These are phyloP conservation scores for Drosophila orena DNA, from an alignment of 1,140 invertebrate species.

Conservation along the genomic window DNA sequence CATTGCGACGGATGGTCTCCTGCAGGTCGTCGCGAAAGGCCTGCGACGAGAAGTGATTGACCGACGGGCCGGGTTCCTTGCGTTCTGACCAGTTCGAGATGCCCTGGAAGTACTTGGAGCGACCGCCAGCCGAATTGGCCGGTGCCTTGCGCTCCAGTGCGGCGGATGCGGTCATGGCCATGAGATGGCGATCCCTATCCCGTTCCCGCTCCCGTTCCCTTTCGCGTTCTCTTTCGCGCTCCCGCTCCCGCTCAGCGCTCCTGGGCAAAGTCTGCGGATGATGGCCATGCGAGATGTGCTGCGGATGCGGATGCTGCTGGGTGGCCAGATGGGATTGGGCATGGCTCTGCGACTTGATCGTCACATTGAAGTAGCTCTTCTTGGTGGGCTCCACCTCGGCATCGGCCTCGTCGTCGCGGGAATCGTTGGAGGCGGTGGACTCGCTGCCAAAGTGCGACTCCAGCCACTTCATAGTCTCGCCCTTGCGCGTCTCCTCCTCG, in stretches of 20 bases:
- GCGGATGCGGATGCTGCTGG: constrained; percentile 21
- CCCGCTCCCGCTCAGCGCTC: constrained; percentile 42
- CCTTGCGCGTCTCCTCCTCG: constrained; percentile 94
- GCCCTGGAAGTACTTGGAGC: constrained; percentile 88
- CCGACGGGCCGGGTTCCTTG: constrained; percentile 78
- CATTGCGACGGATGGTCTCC: constrained; percentile 79
- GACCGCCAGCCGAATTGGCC: constrained; percentile 21
- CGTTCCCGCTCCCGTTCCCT: constrained; percentile 35
- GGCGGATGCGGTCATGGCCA: constrained; percentile 23
- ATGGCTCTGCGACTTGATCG: constrained; percentile 89
- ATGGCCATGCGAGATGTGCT: constrained; percentile 24
- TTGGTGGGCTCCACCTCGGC: constrained; percentile 87
- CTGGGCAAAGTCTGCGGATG: constrained; percentile 63
- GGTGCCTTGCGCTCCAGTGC: constrained; percentile 58
- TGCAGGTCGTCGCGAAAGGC: constrained; percentile 83
- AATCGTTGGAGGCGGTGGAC: constrained; percentile 90
- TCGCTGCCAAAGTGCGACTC: constrained; percentile 96
- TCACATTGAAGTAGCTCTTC: constrained; percentile 91
- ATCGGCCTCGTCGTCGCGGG: constrained; percentile 85
- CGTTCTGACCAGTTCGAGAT: constrained; percentile 92
- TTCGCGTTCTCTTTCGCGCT: constrained; percentile 32
- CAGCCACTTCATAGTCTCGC: constrained; percentile 95
- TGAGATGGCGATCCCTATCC: constrained; percentile 26
- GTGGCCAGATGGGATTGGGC: constrained; percentile 40
- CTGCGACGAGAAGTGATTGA: constrained; percentile 78